Percentiles rank a stretch among this genome's conserved stretches.
Evolutionary conservation across 2,113 vertebrate species (phyloP).

Genomic region (Microtus ochrogaster): DNA sequence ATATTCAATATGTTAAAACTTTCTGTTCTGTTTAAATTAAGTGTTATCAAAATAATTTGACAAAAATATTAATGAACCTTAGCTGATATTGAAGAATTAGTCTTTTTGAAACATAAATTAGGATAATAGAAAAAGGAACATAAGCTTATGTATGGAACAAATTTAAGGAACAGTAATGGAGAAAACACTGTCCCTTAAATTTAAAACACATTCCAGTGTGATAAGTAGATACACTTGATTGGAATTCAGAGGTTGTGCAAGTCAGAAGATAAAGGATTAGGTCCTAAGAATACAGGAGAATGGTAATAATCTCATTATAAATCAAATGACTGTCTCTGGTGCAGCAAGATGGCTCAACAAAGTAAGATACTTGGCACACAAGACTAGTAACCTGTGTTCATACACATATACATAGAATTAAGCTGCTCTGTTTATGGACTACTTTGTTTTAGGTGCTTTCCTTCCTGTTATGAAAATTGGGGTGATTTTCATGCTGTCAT

Average conservation of each 20-base stretch:
- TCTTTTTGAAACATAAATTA: background rate
- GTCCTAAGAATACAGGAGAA: background rate
- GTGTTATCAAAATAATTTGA: background rate
- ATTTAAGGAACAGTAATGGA: background rate
- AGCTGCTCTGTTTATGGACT: constrained; percentile 38
- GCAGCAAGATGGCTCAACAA: background rate
- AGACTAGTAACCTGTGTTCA: background rate
- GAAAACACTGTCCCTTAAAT: background rate
- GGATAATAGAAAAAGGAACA: background rate
- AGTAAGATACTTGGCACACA: background rate
- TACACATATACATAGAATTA: background rate
- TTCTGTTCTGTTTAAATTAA: constrained; percentile 33
- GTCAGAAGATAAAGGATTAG: background rate
- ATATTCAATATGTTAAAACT: background rate
- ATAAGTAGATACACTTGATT: background rate
- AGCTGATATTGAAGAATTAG: background rate
- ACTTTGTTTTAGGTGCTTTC: constrained; percentile 47
- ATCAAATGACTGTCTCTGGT: background rate
- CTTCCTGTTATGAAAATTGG: background rate
- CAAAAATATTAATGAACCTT: background rate
- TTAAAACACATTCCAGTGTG: background rate
- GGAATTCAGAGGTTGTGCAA: background rate
- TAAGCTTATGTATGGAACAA: background rate
- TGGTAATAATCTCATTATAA: background rate
- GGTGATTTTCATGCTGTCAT: background rate